These are phyloP conservation scores for Eremobia ochroleuca DNA, from an alignment of 2,888 invertebrate genomes.

Conservation along the genomic window DNA sequence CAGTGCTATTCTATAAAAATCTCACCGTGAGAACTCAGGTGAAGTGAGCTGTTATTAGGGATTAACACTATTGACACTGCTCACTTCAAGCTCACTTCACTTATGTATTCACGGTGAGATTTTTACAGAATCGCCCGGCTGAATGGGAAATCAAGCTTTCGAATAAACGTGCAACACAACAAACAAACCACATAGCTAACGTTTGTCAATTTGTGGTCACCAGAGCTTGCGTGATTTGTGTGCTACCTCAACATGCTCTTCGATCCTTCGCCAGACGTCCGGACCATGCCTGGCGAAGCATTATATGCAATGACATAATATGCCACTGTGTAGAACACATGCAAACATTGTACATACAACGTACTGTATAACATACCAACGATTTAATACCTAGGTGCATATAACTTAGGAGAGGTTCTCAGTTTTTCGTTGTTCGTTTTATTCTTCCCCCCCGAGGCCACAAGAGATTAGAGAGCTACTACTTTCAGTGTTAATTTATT, in stretches of 20 bases:
- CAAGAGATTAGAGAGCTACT: constrained; percentile 53
- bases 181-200: constrained; percentile 1
- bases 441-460: constrained; percentile 34
- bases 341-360: not conserved
- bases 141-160: not conserved
- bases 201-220: constrained; percentile 33
- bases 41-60: no score
- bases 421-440: constrained; percentile 31
- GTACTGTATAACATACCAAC: not conserved
- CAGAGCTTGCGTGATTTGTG: constrained; percentile 23
- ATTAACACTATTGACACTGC: no score
- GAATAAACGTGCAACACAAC: not conserved
- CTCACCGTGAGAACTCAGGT: no score
- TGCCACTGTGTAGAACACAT: not conserved
- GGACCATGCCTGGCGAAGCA: not conserved
- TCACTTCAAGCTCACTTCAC: no score
- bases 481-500: constrained; percentile 67
- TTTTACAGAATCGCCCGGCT: no score
- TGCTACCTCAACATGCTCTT: constrained; percentile 27
- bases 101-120: no score
- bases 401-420: constrained; percentile 4
- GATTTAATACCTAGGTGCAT: constrained; percentile 13
- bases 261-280: constrained; percentile 10
- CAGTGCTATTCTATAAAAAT: no score
- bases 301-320: not conserved